Evolutionary conservation across 2,113 vertebrate species (phyloP), one percentile per base, ranked within the genome.

Genomic region (Heloderma charlesbogerti): DNA sequence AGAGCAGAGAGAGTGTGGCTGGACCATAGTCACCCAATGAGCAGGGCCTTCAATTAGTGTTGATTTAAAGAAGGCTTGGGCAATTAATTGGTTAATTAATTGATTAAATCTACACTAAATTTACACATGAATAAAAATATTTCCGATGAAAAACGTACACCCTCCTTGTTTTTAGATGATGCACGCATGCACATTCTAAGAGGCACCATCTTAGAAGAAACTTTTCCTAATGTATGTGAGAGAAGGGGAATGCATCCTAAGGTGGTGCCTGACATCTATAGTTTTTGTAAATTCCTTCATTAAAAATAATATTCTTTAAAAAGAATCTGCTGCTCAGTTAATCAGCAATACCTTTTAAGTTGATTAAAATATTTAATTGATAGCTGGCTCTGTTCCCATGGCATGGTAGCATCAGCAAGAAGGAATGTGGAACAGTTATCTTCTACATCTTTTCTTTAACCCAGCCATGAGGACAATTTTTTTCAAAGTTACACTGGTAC

Each of bases 401-500:
- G 4, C 34, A 40, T 83, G n/a, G 22, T 29, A 66, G n/a, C 13
- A 63, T 25, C 37, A 84, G 63, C 5, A 69, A 34, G 27, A 45
- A 45, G 63, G 63, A 45, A 13, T 7, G 20, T 79, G 43, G 15
- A 22, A 40, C 7, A 27, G 29, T 81, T 94, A 63, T 3, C 74
- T 86, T 66, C 27, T 13, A 0, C 18, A 43, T 77, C n/a, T n/a
- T 40, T 43, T 25, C 25, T 84, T 84, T 43, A 63, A 43, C 27
- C 22, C 20, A 45, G 4, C 31, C 45, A 31, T 48, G 27, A 45
- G 37, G 63, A 69, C 12, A 45, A 1, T 84, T 67, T 91, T 93
- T 89, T 8, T 83, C 57, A 60, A 60, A 91, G 3, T 81, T 87
- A 84, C 80, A 93, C 29, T 54, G 67, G 86, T n/a, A 86, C 1